These are phyloP conservation scores for Lepeophtheirus salmonis DNA, from an alignment of 1,140 invertebrate genomes.

Conservation along the genomic window DNA sequence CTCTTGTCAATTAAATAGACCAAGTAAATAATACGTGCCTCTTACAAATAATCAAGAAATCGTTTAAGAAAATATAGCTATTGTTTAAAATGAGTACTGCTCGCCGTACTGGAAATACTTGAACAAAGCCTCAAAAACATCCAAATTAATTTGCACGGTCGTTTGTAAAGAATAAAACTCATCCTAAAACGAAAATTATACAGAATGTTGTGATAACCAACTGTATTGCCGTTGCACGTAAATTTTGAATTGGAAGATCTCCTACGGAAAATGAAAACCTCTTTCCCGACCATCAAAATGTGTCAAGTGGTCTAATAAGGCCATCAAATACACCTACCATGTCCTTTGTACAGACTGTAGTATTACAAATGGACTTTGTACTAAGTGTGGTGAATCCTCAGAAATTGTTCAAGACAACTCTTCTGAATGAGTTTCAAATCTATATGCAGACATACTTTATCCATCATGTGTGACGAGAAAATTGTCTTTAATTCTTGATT, in stretches of 20 bases:
- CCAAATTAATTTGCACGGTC: constrained; percentile 9
- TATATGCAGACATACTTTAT: too few species aligned
- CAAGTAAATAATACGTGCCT: too few species aligned
- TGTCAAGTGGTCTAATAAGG: background rate
- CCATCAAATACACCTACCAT: constrained; percentile 10
- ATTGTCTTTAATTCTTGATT: too few species aligned
- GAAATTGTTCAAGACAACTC: constrained; percentile 2
- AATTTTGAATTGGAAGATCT: constrained; percentile 17
- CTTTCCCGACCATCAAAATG: constrained; percentile 1
- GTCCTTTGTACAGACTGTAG: constrained; percentile 11
- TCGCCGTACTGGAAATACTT: background rate
- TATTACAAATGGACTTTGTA: background rate
- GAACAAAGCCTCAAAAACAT: constrained; percentile 12
- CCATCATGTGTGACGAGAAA: too few species aligned
- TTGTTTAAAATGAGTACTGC: constrained; percentile 9
- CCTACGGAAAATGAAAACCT: constrained; percentile 14
- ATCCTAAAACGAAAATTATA: constrained; percentile 14
- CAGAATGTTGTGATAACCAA: background rate
- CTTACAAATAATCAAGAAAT: too few species aligned
- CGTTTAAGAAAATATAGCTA: too few species aligned
- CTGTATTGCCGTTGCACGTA: constrained; percentile 7
- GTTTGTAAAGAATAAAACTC: constrained; percentile 9
- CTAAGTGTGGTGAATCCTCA: background rate
- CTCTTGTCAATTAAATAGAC: too few species aligned
- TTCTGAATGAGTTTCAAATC: too few species aligned